phyloP scores from a whole-genome alignment of 2,888 invertebrate species.

The Hipparchia semele region DNA sequence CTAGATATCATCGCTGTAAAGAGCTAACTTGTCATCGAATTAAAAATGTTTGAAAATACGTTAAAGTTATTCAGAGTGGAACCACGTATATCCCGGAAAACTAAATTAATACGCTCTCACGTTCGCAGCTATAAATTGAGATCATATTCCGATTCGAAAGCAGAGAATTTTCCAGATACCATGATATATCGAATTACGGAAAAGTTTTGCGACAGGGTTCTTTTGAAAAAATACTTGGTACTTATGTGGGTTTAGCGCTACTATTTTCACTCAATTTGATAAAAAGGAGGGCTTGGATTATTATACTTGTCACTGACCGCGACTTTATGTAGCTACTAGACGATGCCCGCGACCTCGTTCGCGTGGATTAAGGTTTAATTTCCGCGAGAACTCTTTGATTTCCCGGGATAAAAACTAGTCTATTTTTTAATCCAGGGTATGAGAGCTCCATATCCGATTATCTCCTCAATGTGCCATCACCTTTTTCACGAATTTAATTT shows the following conservation, averaged over 20 bases:
- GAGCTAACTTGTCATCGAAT: too few relatives aligned
- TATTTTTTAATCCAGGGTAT: too few relatives aligned
- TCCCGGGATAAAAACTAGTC: too few relatives aligned
- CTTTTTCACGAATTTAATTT: constrained; percentile 6
- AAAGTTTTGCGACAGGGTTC: neutral
- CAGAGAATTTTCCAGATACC: constrained; percentile 24
- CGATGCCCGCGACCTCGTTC: too few relatives aligned
- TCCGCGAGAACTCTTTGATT: too few relatives aligned
- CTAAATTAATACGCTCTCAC: constrained; percentile 15
- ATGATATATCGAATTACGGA: constrained; percentile 12
- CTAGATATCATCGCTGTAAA: too few relatives aligned
- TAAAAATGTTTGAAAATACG: neutral
- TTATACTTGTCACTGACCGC: neutral
- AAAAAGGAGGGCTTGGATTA: neutral
- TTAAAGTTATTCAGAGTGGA: neutral
- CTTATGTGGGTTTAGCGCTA: neutral
- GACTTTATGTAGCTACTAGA: neutral
- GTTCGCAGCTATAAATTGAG: constrained; percentile 17
- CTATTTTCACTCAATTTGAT: neutral
- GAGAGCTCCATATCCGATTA: too few relatives aligned
- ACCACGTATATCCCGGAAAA: constrained; percentile 4
- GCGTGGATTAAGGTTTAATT: too few relatives aligned
- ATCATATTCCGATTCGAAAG: constrained; percentile 27
- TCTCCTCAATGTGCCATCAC: too few relatives aligned
- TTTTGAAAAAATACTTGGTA: neutral